These are phyloP conservation scores for Campaea margaritaria DNA, from an alignment of 2,888 invertebrate species.

Conservation along the genomic window DNA sequence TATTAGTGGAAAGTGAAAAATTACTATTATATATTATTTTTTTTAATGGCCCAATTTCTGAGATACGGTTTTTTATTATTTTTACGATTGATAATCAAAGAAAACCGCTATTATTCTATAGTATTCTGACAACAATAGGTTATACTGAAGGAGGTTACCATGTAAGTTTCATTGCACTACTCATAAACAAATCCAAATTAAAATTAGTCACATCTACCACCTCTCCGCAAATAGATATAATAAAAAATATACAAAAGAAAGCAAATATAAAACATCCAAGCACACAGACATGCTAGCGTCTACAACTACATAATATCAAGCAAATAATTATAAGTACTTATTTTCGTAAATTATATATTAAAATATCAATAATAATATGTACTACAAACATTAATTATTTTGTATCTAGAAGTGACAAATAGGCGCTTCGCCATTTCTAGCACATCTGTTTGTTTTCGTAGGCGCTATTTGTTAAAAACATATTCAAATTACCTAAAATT, in stretches of 20 bases:
- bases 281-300: slow-evolving; percentile 52
- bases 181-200: slow-evolving; percentile 1
- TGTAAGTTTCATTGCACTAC: slow-evolving; percentile 4
- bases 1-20: too few species aligned
- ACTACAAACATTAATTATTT: too few species aligned
- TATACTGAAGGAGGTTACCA: slow-evolving; percentile 9
- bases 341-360: background rate
- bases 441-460: slow-evolving; percentile 1
- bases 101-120: too few species aligned
- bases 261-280: slow-evolving; percentile 39
- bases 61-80: too few species aligned
- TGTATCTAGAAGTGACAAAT: too few species aligned
- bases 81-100: too few species aligned
- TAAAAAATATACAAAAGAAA: slow-evolving; percentile 35
- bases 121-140: background rate
- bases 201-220: slow-evolving; percentile 48
- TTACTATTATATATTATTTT: too few species aligned
- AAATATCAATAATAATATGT: too few species aligned
- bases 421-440: too few species aligned
- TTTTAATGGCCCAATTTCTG: too few species aligned
- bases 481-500: background rate
- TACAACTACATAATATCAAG: slow-evolving; percentile 40
- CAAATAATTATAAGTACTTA: slow-evolving; percentile 5
- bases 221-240: slow-evolving; percentile 50
- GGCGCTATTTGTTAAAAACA: background rate